Evolutionary conservation across 2,888 invertebrate species (phyloP).

Genomic region (Asteroscopus sphinx): DNA sequence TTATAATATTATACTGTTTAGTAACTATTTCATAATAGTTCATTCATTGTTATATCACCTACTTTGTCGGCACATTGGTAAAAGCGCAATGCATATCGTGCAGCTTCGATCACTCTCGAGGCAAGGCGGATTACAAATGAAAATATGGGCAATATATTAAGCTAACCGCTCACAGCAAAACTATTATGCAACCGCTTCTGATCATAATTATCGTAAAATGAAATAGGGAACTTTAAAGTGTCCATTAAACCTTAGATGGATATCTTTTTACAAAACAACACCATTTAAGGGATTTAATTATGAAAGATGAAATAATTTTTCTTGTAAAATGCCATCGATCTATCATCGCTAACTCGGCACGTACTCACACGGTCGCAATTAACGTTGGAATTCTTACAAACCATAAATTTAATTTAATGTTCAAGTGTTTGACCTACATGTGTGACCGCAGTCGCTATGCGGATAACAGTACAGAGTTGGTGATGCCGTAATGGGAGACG

Average conservation of each 20-base stretch:
- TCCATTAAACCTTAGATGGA: conserved; percentile 16
- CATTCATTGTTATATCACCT: conserved; percentile 23
- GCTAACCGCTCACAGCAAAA: conserved; percentile 22
- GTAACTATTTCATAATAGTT: conserved; percentile 21
- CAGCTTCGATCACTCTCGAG: conserved; percentile 12
- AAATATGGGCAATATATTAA: conserved; percentile 36
- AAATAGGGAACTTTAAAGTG: conserved; percentile 24
- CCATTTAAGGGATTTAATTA: conserved; percentile 1
- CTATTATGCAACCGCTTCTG: conserved; percentile 26
- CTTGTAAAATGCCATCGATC: conserved; percentile 33
- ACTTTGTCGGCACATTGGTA: conserved; percentile 14
- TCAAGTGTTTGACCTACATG: conserved; percentile 82
- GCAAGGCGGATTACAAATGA: conserved; percentile 22
- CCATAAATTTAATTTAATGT: conserved; percentile 82
- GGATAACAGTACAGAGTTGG: conserved; percentile 81
- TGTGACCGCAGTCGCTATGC: conserved; percentile 78
- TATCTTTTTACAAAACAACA: background rate
- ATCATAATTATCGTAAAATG: conserved; percentile 31
- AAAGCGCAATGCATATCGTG: conserved; percentile 44
- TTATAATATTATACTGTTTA: conserved; percentile 18
- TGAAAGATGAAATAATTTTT: background rate
- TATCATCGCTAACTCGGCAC: conserved; percentile 34
- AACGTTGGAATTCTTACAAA: conserved; percentile 75
- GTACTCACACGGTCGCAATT: conserved; percentile 65
- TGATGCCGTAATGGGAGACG: conserved; percentile 65